These are phyloP conservation scores for Drosophila mercatorum DNA, from an alignment of 2,888 invertebrate species.

Conservation along the genomic window DNA sequence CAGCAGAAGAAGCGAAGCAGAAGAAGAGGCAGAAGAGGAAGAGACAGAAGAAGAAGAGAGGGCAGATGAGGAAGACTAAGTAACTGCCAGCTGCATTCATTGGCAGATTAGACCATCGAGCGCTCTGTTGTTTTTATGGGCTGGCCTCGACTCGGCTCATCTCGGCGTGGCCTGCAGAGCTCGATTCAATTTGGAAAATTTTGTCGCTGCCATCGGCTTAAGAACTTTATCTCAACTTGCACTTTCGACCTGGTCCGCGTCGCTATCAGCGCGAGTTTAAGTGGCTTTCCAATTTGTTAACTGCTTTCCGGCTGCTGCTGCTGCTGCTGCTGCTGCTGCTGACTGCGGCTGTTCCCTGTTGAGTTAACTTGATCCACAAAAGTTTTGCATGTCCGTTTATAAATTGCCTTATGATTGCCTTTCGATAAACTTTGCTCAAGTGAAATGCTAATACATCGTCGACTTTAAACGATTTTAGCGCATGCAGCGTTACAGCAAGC, in stretches of 20 bases:
- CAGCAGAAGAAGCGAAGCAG: background rate
- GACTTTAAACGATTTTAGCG: slow-evolving; percentile 50
- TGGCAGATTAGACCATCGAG: slow-evolving; percentile 5
- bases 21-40: background rate
- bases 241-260: slow-evolving; percentile 4
- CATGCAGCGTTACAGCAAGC: slow-evolving; percentile 7
- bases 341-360: background rate
- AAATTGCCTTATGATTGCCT: slow-evolving; percentile 74
- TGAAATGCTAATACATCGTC: slow-evolving; percentile 61
- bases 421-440: slow-evolving; percentile 63
- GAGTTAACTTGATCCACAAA: slow-evolving; percentile 44
- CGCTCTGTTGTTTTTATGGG: background rate
- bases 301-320: slow-evolving; percentile 28
- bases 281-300: slow-evolving; percentile 47
- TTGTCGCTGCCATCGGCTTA: slow-evolving; percentile 32
- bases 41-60: background rate
- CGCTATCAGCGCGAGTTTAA: slow-evolving; percentile 26
- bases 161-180: background rate
- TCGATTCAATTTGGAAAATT: slow-evolving; percentile 40
- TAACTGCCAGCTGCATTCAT: slow-evolving; percentile 36
- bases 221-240: slow-evolving; percentile 31
- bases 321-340: background rate
- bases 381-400: slow-evolving; percentile 63
- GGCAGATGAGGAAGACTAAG: background rate
- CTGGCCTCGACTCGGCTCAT: too few relatives aligned